Evolutionary conservation across 53 echinoderm and acorn worm genomes (phyloP).

Genomic region (Temnopleurus reevesii): DNA sequence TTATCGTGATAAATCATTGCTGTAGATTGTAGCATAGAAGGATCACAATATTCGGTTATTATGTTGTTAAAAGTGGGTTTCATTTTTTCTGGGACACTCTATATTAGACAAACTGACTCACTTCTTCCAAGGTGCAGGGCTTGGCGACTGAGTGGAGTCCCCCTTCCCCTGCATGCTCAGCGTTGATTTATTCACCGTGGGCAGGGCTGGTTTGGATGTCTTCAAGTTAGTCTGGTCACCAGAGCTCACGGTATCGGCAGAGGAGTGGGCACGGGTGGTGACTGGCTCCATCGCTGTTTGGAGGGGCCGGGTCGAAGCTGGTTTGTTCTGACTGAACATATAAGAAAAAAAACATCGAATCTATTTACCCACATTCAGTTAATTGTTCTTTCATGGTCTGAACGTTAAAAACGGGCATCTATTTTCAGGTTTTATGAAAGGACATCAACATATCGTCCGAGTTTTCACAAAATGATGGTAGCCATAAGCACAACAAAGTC

Average conservation of each 20-base stretch:
- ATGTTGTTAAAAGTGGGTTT: no score
- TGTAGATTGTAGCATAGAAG: no score
- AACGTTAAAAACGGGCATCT: no score
- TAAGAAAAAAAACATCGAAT: neutral
- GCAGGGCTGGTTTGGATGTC: constrained; percentile 38
- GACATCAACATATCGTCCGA: no score
- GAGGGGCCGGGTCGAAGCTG: neutral
- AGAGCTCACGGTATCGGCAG: constrained; percentile 74
- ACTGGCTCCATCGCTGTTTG: neutral
- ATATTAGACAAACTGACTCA: constrained; percentile 28
- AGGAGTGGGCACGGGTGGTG: constrained; percentile 24
- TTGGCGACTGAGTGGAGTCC: constrained; percentile 29
- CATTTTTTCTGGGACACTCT: no score
- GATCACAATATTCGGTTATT: no score
- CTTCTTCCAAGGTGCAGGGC: constrained; percentile 81
- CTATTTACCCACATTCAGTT: no score
- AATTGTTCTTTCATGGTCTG: no score
- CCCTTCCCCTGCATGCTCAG: constrained; percentile 49
- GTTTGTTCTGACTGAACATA: neutral
- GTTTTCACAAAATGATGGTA: no score
- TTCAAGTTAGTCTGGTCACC: constrained; percentile 34
- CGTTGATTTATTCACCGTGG: constrained; percentile 40
- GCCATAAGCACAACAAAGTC: no score
- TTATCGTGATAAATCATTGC: no score
- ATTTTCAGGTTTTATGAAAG: no score